Base-by-base conservation (phyloP, 2,888 invertebrate species). In the Pollenia amentaria region DNA sequence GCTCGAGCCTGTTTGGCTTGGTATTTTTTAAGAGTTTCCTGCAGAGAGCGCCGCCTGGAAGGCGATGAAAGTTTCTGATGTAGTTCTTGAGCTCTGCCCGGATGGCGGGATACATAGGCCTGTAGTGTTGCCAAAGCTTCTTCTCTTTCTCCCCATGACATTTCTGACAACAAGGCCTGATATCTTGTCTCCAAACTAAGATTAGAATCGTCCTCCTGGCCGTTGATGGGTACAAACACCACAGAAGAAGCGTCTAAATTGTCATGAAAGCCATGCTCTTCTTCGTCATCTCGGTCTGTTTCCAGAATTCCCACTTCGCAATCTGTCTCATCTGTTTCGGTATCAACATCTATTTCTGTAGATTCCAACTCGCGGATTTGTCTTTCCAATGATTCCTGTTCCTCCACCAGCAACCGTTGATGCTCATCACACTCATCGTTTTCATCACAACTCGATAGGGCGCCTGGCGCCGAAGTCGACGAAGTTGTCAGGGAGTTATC, bases 11-110 rank as follows among this genome's bases (percentile, higher is more conserved):
- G 98, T 91, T 98, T 98, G 0, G 97, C 97, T 93, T 98, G 98
- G 89, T 98, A 97, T 87, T 95, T 94, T 75, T 95, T 94, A 21
- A 98, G 93, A 0, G 98, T 97, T 91, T 97, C 97, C 40, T 97
- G 96, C n/a, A 97, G 91, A n/a, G 97, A 96, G 88, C 97, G 95
- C 53, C 97, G 95, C n/a, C 97, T 95, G 1, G 97, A 97, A 0
- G 98, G 98, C 65, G 97, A 98, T 0, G 98, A 98, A 0, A 99
- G 94, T 92, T 99, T 99, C 89, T 98, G 98, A 93, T 99, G 99
- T 62, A 99, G 94, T 89, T 98, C 97, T 84, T 98, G 95, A 0
- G 98, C 98, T 76, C 98, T 91, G 73, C 98, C 99, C 0, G 99
- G 99, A 92, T 98, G 97, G n/a, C 98, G 95, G 0, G 97, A 96